phyloP scores from a whole-genome alignment of 64 coral and sea anemone genomes.

The Montipora efflorescens region DNA sequence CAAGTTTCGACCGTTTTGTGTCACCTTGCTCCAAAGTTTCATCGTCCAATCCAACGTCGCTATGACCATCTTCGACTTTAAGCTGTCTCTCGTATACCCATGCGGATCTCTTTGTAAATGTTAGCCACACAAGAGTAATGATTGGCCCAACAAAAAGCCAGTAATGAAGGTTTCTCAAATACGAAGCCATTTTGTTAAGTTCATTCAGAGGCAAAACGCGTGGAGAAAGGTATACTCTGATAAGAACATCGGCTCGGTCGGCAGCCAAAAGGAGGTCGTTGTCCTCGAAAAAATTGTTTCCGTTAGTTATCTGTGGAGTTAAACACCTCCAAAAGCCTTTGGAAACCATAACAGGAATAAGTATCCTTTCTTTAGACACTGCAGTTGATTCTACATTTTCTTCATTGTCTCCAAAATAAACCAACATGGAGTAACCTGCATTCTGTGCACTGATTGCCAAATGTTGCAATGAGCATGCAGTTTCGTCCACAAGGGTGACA shows the following conservation, averaged over 20 bases:
- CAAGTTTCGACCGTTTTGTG: too few relatives aligned
- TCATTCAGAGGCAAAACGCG: too few relatives aligned
- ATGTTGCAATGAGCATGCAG: not conserved
- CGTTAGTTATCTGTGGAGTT: not conserved
- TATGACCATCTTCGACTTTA: not conserved
- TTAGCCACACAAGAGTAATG: not conserved
- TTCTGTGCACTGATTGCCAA: not conserved
- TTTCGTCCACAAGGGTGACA: not conserved
- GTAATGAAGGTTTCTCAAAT: not conserved
- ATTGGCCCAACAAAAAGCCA: not conserved
- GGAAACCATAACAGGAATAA: not conserved
- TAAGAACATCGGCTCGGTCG: not conserved
- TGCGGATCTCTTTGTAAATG: not conserved
- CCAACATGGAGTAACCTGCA: not conserved
- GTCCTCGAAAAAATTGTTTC: too few relatives aligned
- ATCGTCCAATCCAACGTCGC: too few relatives aligned
- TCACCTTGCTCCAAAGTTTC: too few relatives aligned
- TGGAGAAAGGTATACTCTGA: not conserved
- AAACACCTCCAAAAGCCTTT: not conserved
- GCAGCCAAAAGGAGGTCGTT: not conserved
- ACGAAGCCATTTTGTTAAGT: too few relatives aligned
- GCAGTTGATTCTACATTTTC: not conserved
- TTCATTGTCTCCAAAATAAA: not conserved
- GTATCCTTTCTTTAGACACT: not conserved
- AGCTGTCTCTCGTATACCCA: not conserved